Evolutionary conservation across 1,140 invertebrate species (phyloP), one percentile per base, ranked within the genome.

Genomic region (Aricia agestis): DNA sequence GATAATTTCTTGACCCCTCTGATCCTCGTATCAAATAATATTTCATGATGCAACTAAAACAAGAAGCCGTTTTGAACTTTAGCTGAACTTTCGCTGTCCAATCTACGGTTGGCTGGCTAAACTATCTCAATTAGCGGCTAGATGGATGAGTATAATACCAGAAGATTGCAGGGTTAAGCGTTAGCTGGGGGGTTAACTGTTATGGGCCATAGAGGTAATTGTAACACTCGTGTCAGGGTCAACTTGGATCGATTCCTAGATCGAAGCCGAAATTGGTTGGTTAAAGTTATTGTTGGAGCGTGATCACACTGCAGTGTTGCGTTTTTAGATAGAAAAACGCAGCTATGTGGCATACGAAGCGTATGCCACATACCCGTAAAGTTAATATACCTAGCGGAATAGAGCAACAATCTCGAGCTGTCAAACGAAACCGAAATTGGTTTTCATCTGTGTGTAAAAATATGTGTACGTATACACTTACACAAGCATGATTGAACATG

Each of bases 91-190:
- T 91, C 89, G 89, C 87, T 82, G 80, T 91, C 83, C 87, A 90
- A 89, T 91, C 89, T 89, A 84, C 82, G 80, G 80, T 84, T 79
- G 80, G 77, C 85, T 78, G 83, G 83, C 82, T 84, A 80, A 89
- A 88, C 87, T 87, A 87, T 91, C 89, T 91, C 89, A 91, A 91
- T 91, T 89, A 91, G 89, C 80, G 82, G 78, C 81, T 80, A 78
- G 80, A 86, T 85, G 83, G 87, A 89, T 89, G 89, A 91, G 87
- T 86, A 80, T 83, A 83, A 78, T 82, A 81, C 80, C 78, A 80
- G 76, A 76, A 82, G 82, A 86, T 87, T 86, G 81, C 80, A 67
- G 76, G 86, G 80, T 82, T 87, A 85, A 87, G 82, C 84, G 82
- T 80, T 70, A 77, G 78, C 75, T 76, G 72, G 72, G 25, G 70